phyloP scores from a whole-genome alignment of 2,888 invertebrate species.

The Stenolophus ochropezus region DNA sequence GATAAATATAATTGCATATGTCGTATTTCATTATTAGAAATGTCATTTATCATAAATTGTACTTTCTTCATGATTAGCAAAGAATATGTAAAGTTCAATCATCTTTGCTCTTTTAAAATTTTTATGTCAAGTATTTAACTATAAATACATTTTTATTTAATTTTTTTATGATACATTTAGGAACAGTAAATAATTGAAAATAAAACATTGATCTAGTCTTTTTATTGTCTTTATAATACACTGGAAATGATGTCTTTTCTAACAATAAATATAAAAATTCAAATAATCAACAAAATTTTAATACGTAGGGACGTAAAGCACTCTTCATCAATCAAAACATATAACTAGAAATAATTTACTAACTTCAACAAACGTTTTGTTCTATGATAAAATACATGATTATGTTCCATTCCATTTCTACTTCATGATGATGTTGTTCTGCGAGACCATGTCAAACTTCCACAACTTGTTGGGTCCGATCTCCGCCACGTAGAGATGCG shows the following conservation, averaged over 20 bases:
- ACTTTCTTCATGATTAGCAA: too few species aligned
- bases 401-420: conserved; percentile 12
- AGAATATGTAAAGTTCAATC: too few species aligned
- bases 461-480: conserved; percentile 89
- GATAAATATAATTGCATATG: too few species aligned
- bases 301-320: not conserved
- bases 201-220: not conserved
- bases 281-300: not conserved
- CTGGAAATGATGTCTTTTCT: conserved; percentile 8
- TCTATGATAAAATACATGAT: conserved; percentile 12
- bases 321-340: conserved; percentile 21
- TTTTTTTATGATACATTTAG: too few species aligned
- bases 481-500: conserved; percentile 89
- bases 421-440: conserved; percentile 27
- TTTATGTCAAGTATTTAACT: too few species aligned
- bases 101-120: too few species aligned
- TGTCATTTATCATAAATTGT: too few species aligned
- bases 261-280: conserved; percentile 27
- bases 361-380: conserved; percentile 39
- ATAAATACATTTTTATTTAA: too few species aligned
- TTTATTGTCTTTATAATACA: conserved; percentile 31
- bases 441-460: conserved; percentile 80
- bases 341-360: conserved; percentile 19
- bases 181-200: too few species aligned
- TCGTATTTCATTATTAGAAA: too few species aligned